Conservation (phyloP, 1,140 invertebrate genomes). For the Radopholus similis region DNA sequence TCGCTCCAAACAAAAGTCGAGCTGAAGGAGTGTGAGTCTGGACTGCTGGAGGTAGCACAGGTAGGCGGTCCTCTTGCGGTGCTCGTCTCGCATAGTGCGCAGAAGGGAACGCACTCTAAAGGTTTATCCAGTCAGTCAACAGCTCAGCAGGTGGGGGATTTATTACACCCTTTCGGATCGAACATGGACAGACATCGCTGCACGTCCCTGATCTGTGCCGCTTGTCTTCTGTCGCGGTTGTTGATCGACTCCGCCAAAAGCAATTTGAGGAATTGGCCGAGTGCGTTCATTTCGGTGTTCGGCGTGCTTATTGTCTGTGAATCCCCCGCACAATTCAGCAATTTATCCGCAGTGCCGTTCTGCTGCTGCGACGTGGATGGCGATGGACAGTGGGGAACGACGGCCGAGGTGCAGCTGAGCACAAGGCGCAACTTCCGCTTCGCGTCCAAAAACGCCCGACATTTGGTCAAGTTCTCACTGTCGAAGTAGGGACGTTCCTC, state of each 20-base stretch:
- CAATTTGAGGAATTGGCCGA: constrained; percentile 62
- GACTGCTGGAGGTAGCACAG: constrained; percentile 79
- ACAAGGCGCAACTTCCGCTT: constrained; percentile 87
- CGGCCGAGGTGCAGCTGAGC: constrained; percentile 69
- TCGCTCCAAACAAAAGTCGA: constrained; percentile 70
- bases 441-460: constrained; percentile 73
- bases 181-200: constrained; percentile 75
- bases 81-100: constrained; percentile 75
- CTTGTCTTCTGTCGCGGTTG: constrained; percentile 73
- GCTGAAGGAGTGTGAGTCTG: constrained; percentile 76
- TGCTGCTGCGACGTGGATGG: not conserved
- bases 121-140: not conserved
- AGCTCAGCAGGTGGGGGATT: not conserved
- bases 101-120: constrained; percentile 72
- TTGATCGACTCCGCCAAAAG: constrained; percentile 83
- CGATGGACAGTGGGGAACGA: not conserved
- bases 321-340: not conserved
- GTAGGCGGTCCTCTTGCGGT: constrained; percentile 74
- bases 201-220: constrained; percentile 82
- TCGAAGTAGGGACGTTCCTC: constrained; percentile 65
- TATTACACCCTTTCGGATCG: constrained; percentile 69
- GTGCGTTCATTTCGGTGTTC: constrained; percentile 30
- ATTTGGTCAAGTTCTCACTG: constrained; percentile 68
- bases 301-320: constrained; percentile 14
- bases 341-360: not conserved